phyloP scores from a whole-genome alignment of 2,888 invertebrate genomes.

The Stenodema calcarata region DNA sequence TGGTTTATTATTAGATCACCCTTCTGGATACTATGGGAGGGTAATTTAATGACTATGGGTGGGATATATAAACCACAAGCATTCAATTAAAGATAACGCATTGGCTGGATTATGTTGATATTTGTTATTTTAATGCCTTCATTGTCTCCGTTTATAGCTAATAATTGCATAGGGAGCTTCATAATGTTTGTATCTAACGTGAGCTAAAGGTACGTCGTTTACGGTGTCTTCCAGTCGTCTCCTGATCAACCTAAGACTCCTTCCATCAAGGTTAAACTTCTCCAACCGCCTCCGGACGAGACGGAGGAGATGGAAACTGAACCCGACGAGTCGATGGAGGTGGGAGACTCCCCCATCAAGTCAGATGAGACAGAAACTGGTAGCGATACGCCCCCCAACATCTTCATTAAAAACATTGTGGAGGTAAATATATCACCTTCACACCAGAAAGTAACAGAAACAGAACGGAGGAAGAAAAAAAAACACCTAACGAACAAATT shows the following conservation, averaged over 20 bases:
- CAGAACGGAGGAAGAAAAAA: too few species aligned
- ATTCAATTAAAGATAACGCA: too few species aligned
- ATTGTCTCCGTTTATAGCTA: too few species aligned
- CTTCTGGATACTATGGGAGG: neutral
- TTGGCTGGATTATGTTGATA: too few species aligned
- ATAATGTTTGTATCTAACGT: too few species aligned
- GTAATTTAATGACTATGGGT: too few species aligned
- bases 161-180: too few species aligned
- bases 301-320: neutral
- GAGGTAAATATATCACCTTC: neutral
- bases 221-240: slow-evolving; percentile 29
- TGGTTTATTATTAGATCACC: neutral
- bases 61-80: too few species aligned
- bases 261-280: slow-evolving; percentile 6
- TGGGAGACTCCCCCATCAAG: neutral
- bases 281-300: slow-evolving; percentile 1
- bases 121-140: too few species aligned
- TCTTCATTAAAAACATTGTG: slow-evolving; percentile 26
- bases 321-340: neutral
- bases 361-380: neutral
- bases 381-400: slow-evolving; percentile 22
- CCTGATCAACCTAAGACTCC: slow-evolving; percentile 24
- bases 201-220: too few species aligned
- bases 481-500: too few species aligned
- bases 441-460: too few species aligned